A percentile compares a stretch with the other conserved stretches of the same genome.
Conservation (phyloP, 2,113 vertebrate genomes). For the Aegypius monachus region DNA sequence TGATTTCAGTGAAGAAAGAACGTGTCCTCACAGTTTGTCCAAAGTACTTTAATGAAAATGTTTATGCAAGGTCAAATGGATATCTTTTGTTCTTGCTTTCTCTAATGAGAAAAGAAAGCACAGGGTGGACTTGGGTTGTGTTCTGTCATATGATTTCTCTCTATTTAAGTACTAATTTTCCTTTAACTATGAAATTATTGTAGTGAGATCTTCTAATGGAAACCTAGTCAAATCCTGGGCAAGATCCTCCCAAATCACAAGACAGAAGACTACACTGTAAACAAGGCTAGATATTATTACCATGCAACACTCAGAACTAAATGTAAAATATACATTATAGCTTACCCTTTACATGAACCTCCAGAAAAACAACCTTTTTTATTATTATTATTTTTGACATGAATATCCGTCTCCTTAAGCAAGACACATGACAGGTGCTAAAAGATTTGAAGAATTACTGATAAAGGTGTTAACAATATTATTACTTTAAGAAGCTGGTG, state of each 20-base stretch:
- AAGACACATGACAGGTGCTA: background rate
- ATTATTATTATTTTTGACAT: background rate
- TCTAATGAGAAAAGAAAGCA: background rate
- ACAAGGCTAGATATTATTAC: background rate
- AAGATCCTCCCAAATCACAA: background rate
- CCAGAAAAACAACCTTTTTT: background rate
- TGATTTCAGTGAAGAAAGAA: background rate
- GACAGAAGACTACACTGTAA: background rate
- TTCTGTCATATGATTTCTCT: background rate
- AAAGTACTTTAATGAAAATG: background rate
- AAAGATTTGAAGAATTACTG: background rate
- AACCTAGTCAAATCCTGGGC: background rate
- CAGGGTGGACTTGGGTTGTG: background rate
- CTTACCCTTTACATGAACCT: background rate
- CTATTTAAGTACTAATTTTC: background rate
- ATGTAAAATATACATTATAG: background rate
- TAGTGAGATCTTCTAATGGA: background rate
- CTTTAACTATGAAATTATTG: background rate
- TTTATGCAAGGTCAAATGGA: background rate
- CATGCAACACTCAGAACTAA: background rate
- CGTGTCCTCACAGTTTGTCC: background rate
- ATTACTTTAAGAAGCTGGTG: background rate
- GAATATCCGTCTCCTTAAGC: background rate
- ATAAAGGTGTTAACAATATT: background rate
- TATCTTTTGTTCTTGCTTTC: background rate